These are phyloP conservation scores for Smittia aterrima DNA, from an alignment of 2,888 invertebrate species.

Conservation along the genomic window DNA sequence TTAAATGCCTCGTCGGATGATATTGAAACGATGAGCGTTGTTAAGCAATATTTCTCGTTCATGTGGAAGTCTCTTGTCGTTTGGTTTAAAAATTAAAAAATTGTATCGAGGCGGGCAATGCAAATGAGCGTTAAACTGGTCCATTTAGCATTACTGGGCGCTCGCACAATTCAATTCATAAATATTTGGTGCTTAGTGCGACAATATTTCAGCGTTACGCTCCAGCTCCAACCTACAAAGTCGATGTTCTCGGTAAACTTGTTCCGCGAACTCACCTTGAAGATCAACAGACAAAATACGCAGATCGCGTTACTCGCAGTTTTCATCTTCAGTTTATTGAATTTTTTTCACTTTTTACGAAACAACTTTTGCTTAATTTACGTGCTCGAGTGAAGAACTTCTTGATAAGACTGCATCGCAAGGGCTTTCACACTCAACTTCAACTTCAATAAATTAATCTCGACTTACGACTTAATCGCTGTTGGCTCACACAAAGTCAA, in stretches of 20 bases:
- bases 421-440: neutral
- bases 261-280: neutral
- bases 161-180: neutral
- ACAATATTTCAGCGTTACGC: neutral
- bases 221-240: neutral
- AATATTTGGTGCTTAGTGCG: constrained; percentile 11
- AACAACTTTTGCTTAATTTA: neutral
- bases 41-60: too few relatives aligned
- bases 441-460: too few relatives aligned
- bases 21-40: neutral
- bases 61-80: neutral
- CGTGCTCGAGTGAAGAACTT: neutral
- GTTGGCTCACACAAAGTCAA: too few relatives aligned
- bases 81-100: neutral
- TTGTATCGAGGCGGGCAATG: neutral
- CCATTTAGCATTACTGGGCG: neutral
- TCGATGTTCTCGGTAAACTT: neutral
- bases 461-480: too few relatives aligned
- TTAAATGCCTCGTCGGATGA: neutral
- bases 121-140: neutral
- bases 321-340: neutral
- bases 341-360: neutral
- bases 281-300: neutral
- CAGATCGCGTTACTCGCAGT: neutral
- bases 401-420: neutral